Base-by-base conservation (phyloP, 2,797 vertebrate genomes). In the Nyctalus aviator region DNA sequence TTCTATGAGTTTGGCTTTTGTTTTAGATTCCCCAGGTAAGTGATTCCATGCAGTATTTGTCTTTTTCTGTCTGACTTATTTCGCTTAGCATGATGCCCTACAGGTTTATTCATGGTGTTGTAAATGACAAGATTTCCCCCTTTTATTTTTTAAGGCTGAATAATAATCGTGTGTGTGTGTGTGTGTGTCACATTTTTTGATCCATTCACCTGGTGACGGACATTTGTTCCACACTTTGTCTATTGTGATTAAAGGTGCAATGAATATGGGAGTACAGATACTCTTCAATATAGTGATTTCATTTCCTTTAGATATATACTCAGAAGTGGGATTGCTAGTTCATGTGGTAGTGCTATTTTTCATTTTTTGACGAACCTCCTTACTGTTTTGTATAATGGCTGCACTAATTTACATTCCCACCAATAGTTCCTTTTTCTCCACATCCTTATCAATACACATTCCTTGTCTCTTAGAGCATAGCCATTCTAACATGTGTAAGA, bases 31-130 rank as follows among this genome's bases (percentile, higher is more conserved):
- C 66, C 62, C 21, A 53, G 20, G 7, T 21, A 88, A 59, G 27
- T 25, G 46, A 41, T 44, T 41, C 17, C 62, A 84, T 23, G 64
- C 8, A 89, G n/a, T 59, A 71, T 84, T 77, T 84, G 44, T 32
- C 50, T 83, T 88, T 83, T 55, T 84, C 30, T 35, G 10, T 44
- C 66, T 50, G 53, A 32, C 12, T 89, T 89, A 72, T 71, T 41
- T 89, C 72, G 30, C 71, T 93, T 89, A 84, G 25, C 81, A 53
- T 53, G 71, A 53, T 78, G 64, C 64, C 23, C 44, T 71, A n/a
- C 27, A 35, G 35, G 15, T 79, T 93, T 35, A 88, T 32, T 17
- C 18, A 53, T 21, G 30, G 30, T 32, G 25, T 2, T 14, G 17
- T 23, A 84, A 84, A 44, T 62, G 79, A 89, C 53, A 77, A 75